phyloP scores from a whole-genome alignment of 2,888 invertebrate genomes.

The Scotopteryx bipunctaria region DNA sequence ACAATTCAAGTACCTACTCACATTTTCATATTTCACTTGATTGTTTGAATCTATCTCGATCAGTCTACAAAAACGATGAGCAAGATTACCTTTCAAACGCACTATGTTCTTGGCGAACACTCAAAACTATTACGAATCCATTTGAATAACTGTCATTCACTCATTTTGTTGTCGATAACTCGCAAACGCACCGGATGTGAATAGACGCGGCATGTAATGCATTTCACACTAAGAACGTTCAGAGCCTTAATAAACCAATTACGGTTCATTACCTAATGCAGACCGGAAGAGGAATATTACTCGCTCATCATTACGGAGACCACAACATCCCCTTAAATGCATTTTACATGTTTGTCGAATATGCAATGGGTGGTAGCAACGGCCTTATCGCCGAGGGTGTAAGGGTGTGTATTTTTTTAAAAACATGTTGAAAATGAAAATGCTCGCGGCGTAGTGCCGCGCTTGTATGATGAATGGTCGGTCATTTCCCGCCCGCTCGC shows the following conservation, averaged over 20 bases:
- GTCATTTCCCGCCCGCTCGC: constrained; percentile 67
- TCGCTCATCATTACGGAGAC: constrained; percentile 74
- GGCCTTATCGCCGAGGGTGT: constrained; percentile 58
- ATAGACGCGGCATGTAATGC: constrained; percentile 58
- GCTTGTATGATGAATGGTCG: constrained; percentile 71
- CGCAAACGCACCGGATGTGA: constrained; percentile 49
- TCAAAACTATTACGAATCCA: constrained; percentile 16
- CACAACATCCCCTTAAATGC: constrained; percentile 73
- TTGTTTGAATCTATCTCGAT: not conserved
- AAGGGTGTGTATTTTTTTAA: constrained; percentile 45
- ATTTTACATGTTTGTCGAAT: constrained; percentile 64
- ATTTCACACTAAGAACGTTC: constrained; percentile 67
- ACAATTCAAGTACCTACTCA: no score
- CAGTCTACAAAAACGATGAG: not conserved
- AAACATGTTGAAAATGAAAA: constrained; percentile 62
- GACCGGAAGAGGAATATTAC: constrained; percentile 75
- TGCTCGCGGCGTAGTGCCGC: constrained; percentile 47
- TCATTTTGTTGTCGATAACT: constrained; percentile 30
- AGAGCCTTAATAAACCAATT: constrained; percentile 77
- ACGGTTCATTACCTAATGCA: constrained; percentile 77
- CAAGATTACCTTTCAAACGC: not conserved
- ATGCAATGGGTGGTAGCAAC: constrained; percentile 39
- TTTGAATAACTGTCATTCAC: constrained; percentile 27
- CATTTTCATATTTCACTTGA: no score
- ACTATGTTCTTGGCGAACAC: not conserved